These are phyloP conservation scores for Drosophila algonquin DNA, from an alignment of 2,888 invertebrate genomes.

Conservation along the genomic window DNA sequence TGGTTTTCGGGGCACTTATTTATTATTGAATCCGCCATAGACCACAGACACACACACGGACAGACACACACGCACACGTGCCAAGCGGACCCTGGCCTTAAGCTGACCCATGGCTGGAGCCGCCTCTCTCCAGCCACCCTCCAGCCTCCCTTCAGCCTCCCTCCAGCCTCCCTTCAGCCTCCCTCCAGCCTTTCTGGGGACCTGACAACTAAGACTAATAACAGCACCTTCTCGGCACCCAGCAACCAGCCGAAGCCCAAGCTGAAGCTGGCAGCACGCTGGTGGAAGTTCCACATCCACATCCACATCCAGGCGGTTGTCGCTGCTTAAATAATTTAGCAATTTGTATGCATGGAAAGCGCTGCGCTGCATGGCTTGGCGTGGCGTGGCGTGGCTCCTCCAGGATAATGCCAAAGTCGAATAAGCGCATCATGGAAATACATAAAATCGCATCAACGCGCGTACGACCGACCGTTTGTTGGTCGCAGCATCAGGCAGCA, in stretches of 20 bases:
- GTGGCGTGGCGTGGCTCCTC: conserved; percentile 22
- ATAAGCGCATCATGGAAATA: conserved; percentile 76
- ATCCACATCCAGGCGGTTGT: conserved; percentile 24
- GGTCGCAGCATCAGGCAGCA: conserved; percentile 2
- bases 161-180: too few species aligned
- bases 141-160: too few species aligned
- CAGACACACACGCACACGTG: conserved; percentile 37
- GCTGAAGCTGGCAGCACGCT: too few species aligned
- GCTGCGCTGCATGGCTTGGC: conserved; percentile 50
- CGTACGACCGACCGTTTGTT: not conserved
- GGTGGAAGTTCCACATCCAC: not conserved
- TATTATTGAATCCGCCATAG: conserved; percentile 66
- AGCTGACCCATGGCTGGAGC: conserved; percentile 35
- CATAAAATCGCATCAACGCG: conserved; percentile 74
- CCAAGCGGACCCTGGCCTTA: conserved; percentile 58
- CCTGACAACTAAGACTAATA: conserved; percentile 51
- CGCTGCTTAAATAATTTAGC: conserved; percentile 77
- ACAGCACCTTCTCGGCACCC: conserved; percentile 28
- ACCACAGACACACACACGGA: conserved; percentile 30
- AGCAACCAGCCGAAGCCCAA: not conserved
- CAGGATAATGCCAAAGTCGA: conserved; percentile 71
- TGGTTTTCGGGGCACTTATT: conserved; percentile 59
- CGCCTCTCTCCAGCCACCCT: too few species aligned
- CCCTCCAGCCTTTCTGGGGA: not conserved
- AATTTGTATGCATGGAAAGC: conserved; percentile 78